Base-by-base conservation (phyloP, 2,888 invertebrate species). In the Nasonia oneida region DNA sequence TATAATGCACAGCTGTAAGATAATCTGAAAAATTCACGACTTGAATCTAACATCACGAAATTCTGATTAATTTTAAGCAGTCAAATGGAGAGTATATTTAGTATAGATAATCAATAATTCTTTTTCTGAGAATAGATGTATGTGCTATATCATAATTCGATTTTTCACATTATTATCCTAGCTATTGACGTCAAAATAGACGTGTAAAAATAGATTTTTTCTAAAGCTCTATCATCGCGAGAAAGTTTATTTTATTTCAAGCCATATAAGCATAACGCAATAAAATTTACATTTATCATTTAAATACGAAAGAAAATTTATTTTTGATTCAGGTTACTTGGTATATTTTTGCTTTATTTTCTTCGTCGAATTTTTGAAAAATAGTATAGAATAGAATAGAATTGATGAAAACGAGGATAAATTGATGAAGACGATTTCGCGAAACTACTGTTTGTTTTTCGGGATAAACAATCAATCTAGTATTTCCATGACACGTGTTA, bases 401-500 rank as follows among this genome's bases (percentile, higher is more conserved):
- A 29, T 29, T 82, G 75, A 82, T 82, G 82, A 75, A 50, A 61
- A 78, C 39, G 53, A 14, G 57, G 12, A 73, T 39, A 42, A 37
- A 4, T 37, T 37, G 37, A 37, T 29, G 29, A 37, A 5, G 37
- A 37, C 37, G 5, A 37, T 37, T 37, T 37, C 37, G 37, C 37
- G 37, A 37, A 37, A 37, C 4, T 37, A 37, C 37, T 4, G 5
- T 37, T 37, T 37, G 37, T 37, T 37, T 29, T 37, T 37, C 37
- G 4, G 37, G 37, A 37, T 4, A 37, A 37, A 37, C 4, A 37
- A 37, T 37, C 0, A 3, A 37, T 37, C 73, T 73, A 81, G 74
- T 81, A 74, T 50, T 47, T 12, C n/a, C 79, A n/a, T 29, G 67
- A 29, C 15, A 10, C 79, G 37, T 1, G n/a, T 8, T 0, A n/a